Evolutionary conservation across 2,888 invertebrate genomes (phyloP).

Genomic region (Choristoneura rosaceana): DNA sequence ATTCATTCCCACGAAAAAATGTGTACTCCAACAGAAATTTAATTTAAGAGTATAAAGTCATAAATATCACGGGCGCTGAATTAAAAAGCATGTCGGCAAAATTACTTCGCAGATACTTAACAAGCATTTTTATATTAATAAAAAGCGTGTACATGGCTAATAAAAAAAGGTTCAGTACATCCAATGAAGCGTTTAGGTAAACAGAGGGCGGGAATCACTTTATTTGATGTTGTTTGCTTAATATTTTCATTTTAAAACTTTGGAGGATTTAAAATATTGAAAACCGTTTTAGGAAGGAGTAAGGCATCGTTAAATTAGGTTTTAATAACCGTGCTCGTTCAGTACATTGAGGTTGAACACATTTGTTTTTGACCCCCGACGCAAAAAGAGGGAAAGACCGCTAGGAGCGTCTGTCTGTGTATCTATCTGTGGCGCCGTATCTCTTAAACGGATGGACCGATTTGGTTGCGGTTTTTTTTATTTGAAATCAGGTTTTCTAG

Average conservation of each 20-base stretch:
- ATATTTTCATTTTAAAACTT: slow-evolving; percentile 24
- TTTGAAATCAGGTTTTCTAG: too few species aligned
- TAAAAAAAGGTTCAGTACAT: slow-evolving; percentile 39
- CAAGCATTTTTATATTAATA: slow-evolving; percentile 32
- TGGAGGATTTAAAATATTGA: neutral
- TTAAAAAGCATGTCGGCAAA: slow-evolving; percentile 49
- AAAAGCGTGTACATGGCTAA: slow-evolving; percentile 37
- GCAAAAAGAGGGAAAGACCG: too few species aligned
- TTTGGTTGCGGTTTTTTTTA: too few species aligned
- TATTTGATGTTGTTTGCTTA: slow-evolving; percentile 30
- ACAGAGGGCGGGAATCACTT: slow-evolving; percentile 31
- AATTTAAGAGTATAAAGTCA: slow-evolving; percentile 22
- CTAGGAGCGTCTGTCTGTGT: too few species aligned
- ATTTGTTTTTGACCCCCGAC: neutral
- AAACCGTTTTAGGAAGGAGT: neutral
- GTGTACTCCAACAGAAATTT: slow-evolving; percentile 13
- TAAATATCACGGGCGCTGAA: slow-evolving; percentile 45
- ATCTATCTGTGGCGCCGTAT: too few species aligned
- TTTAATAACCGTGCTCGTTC: neutral
- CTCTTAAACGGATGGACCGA: too few species aligned
- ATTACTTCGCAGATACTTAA: slow-evolving; percentile 46
- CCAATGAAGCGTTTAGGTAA: slow-evolving; percentile 38
- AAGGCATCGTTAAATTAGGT: neutral
- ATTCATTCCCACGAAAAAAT: slow-evolving; percentile 1
- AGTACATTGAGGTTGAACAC: neutral